Percentiles rank a stretch among this genome's conserved stretches.
Conservation (phyloP, 2,113 vertebrate species). For the Chamaea fasciata region DNA sequence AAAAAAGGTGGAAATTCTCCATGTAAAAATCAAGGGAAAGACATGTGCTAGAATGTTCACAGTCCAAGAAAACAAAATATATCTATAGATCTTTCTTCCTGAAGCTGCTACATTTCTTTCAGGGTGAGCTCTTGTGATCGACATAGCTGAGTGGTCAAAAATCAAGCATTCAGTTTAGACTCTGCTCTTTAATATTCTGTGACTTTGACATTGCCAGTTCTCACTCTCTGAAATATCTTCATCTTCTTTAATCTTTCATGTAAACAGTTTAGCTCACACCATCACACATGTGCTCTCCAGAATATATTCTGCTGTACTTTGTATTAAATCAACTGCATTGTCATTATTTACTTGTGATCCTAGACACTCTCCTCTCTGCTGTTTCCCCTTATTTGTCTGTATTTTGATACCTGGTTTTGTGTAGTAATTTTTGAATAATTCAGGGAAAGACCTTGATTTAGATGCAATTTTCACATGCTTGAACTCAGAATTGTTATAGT, state of each 20-base stretch:
- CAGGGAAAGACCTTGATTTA: background rate
- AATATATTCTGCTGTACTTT: background rate
- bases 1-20: background rate
- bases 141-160: background rate
- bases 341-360: background rate
- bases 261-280: constrained; percentile 10
- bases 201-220: constrained; percentile 2
- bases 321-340: background rate
- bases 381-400: background rate
- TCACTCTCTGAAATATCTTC: constrained; percentile 24
- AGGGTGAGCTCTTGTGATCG: background rate
- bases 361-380: background rate
- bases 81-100: background rate
- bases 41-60: background rate
- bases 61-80: background rate
- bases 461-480: background rate
- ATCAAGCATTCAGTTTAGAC: background rate
- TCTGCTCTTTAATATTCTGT: constrained; percentile 30
- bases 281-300: background rate
- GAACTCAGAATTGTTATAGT: background rate
- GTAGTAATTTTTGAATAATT: constrained; percentile 3
- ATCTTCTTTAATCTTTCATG: constrained; percentile 50
- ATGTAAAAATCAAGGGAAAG: background rate
- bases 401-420: background rate
- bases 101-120: background rate